These are phyloP conservation scores for Steinernema carpocapsae DNA, from an alignment of 2,888 invertebrate genomes.

Conservation along the genomic window DNA sequence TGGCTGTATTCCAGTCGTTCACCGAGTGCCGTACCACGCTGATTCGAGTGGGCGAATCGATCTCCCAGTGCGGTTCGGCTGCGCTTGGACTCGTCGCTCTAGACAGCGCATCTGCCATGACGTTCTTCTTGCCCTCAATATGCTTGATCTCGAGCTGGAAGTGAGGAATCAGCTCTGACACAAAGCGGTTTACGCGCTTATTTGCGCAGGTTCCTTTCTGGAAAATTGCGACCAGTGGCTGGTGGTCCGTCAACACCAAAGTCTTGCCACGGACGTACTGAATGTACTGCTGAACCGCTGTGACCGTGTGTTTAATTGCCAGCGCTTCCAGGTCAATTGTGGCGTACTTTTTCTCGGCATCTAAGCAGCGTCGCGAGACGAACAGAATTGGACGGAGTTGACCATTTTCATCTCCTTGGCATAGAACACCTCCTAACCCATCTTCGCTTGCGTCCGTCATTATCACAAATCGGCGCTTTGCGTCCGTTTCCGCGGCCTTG, in stretches of 20 bases:
- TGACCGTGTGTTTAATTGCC: slow-evolving; percentile 39
- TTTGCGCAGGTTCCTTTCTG: not conserved
- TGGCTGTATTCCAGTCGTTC: not conserved
- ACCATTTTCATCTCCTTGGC: slow-evolving; percentile 42
- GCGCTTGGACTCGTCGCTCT: not conserved
- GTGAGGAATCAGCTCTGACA: slow-evolving; percentile 21
- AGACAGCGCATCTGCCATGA: slow-evolving; percentile 4
- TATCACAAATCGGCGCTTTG: slow-evolving; percentile 45
- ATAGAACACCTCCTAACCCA: slow-evolving; percentile 49
- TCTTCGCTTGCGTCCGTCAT: slow-evolving; percentile 49
- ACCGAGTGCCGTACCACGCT: not conserved
- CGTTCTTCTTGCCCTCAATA: not conserved
- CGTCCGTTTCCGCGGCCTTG: too few species aligned
- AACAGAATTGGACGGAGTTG: slow-evolving; percentile 46
- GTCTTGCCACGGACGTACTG: not conserved
- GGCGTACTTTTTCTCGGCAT: slow-evolving; percentile 43
- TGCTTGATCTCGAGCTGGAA: not conserved
- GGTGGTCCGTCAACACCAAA: slow-evolving; percentile 37
- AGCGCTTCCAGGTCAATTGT: slow-evolving; percentile 48
- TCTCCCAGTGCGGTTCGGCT: not conserved
- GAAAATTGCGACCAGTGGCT: slow-evolving; percentile 36
- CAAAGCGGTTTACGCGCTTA: slow-evolving; percentile 15
- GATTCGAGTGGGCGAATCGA: not conserved
- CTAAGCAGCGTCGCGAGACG: slow-evolving; percentile 43
- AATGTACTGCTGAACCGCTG: slow-evolving; percentile 32